Evolutionary conservation across 2,113 vertebrate genomes (phyloP).

Genomic region (Dromaius novaehollandiae): DNA sequence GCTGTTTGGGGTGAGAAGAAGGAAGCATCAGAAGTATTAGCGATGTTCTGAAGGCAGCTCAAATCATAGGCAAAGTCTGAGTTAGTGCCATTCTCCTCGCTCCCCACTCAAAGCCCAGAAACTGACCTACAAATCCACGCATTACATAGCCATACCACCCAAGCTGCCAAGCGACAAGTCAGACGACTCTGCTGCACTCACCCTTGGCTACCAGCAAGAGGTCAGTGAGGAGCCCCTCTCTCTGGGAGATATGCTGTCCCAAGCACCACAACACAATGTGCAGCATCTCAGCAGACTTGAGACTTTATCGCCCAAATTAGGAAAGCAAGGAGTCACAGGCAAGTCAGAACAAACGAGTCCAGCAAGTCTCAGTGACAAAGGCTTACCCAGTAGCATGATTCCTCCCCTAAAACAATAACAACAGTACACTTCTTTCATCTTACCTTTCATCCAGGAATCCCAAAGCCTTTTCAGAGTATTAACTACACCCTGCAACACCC

Average conservation of each 20-base stretch:
- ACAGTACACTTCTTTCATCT: slow-evolving; percentile 69
- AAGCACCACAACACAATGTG: neutral
- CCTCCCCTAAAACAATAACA: slow-evolving; percentile 69
- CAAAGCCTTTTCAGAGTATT: slow-evolving; percentile 58
- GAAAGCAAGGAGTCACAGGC: slow-evolving; percentile 69
- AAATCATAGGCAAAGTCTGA: neutral
- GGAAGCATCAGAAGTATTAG: neutral
- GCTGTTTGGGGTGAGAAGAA: neutral
- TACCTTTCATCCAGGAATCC: slow-evolving; percentile 71
- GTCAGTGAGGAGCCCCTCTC: neutral
- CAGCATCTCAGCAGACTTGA: slow-evolving; percentile 57
- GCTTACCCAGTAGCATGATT: slow-evolving; percentile 65
- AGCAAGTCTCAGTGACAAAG: slow-evolving; percentile 70
- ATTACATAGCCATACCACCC: rapidly evolving
- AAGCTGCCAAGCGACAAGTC: neutral
- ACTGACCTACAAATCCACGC: neutral
- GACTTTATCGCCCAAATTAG: slow-evolving; percentile 69
- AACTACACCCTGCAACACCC: slow-evolving; percentile 71
- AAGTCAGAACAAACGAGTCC: slow-evolving; percentile 74
- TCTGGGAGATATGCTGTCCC: neutral
- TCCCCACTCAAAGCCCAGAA: rapidly evolving
- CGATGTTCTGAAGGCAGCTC: neutral
- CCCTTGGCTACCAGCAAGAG: slow-evolving; percentile 4
- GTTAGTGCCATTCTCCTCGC: neutral
- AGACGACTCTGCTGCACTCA: neutral